phyloP scores from a whole-genome alignment of 2,797 vertebrate species.

The Limnodromus scolopaceus region DNA sequence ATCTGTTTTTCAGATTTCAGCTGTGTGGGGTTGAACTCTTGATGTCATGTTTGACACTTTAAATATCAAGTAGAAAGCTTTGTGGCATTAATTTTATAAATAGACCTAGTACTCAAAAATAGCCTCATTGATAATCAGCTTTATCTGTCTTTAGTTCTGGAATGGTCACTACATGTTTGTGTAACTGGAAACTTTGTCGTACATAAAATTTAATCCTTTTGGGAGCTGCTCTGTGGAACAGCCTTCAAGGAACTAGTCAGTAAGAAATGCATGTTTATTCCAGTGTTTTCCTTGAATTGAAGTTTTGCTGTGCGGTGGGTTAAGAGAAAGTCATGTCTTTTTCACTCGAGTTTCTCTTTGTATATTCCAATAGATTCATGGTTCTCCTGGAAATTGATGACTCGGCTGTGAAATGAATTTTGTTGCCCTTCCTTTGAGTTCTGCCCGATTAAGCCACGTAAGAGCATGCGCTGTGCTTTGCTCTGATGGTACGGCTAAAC shows the following conservation, averaged over 20 bases:
- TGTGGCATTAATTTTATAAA: constrained; percentile 60
- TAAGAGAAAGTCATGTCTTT: neutral
- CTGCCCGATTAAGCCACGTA: neutral
- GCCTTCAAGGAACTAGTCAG: neutral
- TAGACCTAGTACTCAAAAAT: constrained; percentile 41
- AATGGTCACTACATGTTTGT: neutral
- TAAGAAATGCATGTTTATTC: neutral
- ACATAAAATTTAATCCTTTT: neutral
- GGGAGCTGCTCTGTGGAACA: neutral
- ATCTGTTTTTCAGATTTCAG: neutral
- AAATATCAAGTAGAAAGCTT: constrained; percentile 32
- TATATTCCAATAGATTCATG: neutral
- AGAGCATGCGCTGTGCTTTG: neutral
- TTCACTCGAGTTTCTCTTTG: neutral
- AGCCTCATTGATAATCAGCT: constrained; percentile 58
- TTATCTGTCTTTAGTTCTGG: constrained; percentile 44
- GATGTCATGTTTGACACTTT: neutral
- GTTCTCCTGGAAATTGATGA: neutral
- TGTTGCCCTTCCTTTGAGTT: neutral
- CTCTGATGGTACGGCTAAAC: neutral
- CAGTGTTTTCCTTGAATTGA: neutral
- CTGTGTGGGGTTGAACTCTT: neutral
- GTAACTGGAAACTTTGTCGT: neutral
- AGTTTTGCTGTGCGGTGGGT: neutral
- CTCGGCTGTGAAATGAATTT: neutral